Evolutionary conservation across 2,113 vertebrate genomes (phyloP), one percentile per base, ranked within the genome.

Genomic region (Cephalopterus ornatus): DNA sequence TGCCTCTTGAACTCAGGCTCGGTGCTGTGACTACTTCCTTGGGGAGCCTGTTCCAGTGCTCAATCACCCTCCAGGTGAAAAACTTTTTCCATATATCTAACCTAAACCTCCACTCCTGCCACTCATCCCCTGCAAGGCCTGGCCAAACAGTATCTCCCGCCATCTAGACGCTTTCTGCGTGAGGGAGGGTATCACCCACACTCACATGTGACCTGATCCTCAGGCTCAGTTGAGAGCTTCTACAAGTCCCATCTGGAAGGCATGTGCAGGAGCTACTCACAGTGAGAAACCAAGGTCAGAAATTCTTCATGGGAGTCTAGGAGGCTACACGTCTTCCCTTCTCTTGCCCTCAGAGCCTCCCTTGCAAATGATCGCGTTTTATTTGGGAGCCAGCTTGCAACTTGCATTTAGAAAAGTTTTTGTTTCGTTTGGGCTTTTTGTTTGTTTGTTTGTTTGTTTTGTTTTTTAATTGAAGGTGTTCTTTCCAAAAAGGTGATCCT

Each of bases 151-250:
- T 41, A 62, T 47, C 65, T 94, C 62, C 87, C 91, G 87, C 87
- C 87, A 94, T 65, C 81, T 91, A 93, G 87, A 92, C 80, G 81
- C 44, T 89, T 89, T 52, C 75, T 65, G 52, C 74, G 61, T 24
- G 73, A 73, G n/a, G n/a, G 73, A 73, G n/a, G 32, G 32, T 37
- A 42, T 22, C 16, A 3, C 41, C 65, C 37, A 24, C 0, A 2
- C 8, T 81, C 14, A 41, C 0, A 0, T 2, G 0, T 55, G 72
- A 67, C 32, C 35, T 33, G 23, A 42, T 62, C 39, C 17, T 49
- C 52, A 41, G 50, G 41, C 0, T 17, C 55, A 47, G 42, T 6
- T 66, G 59, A 55, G 55, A 86, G 42, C 16, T 67, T 87, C 33
- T 35, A 33, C 35, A 44, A 47, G 28, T 52, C 56, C 19, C 30